These are phyloP conservation scores for Eupeodes luniger DNA, from an alignment of 2,888 invertebrate genomes.

Conservation along the genomic window DNA sequence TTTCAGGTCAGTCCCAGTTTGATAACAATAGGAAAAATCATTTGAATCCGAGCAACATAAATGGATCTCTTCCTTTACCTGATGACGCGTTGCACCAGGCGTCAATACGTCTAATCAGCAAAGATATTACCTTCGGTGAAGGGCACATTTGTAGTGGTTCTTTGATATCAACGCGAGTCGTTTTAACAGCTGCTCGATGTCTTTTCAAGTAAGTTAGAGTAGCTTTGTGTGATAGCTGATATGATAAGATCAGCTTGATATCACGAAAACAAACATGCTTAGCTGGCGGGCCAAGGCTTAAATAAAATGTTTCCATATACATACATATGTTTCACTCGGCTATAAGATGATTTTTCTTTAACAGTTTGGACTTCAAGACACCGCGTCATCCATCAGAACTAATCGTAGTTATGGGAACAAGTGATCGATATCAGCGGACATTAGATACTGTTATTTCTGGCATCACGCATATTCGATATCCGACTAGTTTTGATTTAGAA, in stretches of 20 bases:
- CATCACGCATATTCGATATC: constrained; percentile 80
- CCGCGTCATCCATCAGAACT: constrained; percentile 81
- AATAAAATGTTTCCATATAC: constrained; percentile 17
- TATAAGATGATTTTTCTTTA: not conserved
- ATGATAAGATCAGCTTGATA: constrained; percentile 2
- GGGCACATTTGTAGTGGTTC: constrained; percentile 83
- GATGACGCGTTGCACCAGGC: constrained; percentile 79
- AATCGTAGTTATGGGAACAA: constrained; percentile 79
- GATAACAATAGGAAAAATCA: not conserved
- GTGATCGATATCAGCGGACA: constrained; percentile 77
- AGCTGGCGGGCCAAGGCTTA: not conserved
- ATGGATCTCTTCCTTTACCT: constrained; percentile 29
- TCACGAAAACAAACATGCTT: constrained; percentile 10
- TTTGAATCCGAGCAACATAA: constrained; percentile 2
- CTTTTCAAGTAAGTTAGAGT: constrained; percentile 79
- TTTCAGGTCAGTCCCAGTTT: constrained; percentile 57
- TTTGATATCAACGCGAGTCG: constrained; percentile 80
- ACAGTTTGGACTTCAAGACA: constrained; percentile 37
- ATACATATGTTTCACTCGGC: not conserved
- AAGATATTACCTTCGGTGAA: constrained; percentile 80
- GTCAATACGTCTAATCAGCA: constrained; percentile 80
- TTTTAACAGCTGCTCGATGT: constrained; percentile 81
- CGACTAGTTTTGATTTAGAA: constrained; percentile 71
- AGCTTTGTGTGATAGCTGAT: not conserved
- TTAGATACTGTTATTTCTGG: constrained; percentile 77